Base-by-base conservation (phyloP, 2,797 vertebrate genomes). In the Anableps anableps region DNA sequence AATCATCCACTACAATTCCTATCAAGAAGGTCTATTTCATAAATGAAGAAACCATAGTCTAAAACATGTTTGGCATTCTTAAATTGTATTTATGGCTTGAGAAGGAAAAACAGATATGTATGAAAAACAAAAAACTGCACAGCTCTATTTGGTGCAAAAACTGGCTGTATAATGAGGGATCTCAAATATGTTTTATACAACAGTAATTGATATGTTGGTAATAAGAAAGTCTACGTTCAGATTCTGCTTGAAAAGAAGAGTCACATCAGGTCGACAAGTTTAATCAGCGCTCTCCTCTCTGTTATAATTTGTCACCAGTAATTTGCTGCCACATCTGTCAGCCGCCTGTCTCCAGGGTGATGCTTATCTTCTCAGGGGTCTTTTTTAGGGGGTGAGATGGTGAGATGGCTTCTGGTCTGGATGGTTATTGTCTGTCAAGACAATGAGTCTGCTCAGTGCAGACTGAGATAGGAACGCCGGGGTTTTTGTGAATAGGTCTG, bases 341-440 rank as follows among this genome's bases (percentile, higher is more conserved):
- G 84, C 80, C 62, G 73, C 84, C 85, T 68, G 86, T 93, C 85
- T 85, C 90, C 94, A 88, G 76, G 90, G 91, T 83, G 89, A 95
- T 81, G 78, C 88, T 90, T 92, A 94, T 95, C 92, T 90, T 80
- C 43, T 11, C 16, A 82, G 53, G 83, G 53, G 13, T 34, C 55
- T 79, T 83, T 82, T 90, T 92, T 81, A 83, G 85, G 85, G 88
- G 83, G 86, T 80, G 79, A 85, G 83, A 82, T 77, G 82, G 86
- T 79, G 80, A 85, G 83, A 83, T 79, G 82, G 78, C 76, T 89
- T 92, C 89, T 89, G 90, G 80, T 88, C 83, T 64, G 53, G 82
- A 76, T 84, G 62, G 85, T 85, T 89, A 93, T 94, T 95, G 93
- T 95, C 86, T 88, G 64, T 79, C 81, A 84, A 77, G 82, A 93